phyloP scores from a whole-genome alignment of 1,140 invertebrate genomes.

The Nephotettix cincticeps region DNA sequence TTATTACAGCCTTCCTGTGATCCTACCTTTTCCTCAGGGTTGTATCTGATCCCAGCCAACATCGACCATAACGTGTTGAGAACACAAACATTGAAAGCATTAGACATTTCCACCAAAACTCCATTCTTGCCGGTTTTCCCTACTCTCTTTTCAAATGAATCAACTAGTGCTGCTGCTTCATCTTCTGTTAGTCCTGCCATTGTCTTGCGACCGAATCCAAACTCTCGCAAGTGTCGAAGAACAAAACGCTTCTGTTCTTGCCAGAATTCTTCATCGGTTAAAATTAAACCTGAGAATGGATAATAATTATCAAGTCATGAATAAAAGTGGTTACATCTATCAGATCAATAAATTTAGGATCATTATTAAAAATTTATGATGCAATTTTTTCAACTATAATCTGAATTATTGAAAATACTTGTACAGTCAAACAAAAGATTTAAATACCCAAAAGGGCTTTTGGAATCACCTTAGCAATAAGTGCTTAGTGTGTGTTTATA shows the following conservation, averaged over 20 bases:
- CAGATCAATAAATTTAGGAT: no score
- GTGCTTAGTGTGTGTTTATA: no score
- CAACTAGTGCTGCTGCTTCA: conserved; percentile 62
- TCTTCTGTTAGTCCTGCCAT: conserved; percentile 70
- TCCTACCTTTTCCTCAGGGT: conserved; percentile 24
- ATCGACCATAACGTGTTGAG: conserved; percentile 86
- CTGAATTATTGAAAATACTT: no score
- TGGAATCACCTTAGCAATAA: no score
- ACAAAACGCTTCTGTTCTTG: conserved; percentile 80
- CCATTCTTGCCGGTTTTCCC: conserved; percentile 30
- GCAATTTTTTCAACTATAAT: no score
- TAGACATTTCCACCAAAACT: conserved; percentile 61
- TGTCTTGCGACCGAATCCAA: conserved; percentile 74
- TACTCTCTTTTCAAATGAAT: conserved; percentile 53
- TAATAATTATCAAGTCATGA: no score
- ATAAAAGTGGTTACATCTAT: background rate
- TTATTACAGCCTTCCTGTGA: no score
- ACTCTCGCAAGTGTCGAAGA: conserved; percentile 72
- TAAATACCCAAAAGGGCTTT: no score
- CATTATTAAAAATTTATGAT: no score
- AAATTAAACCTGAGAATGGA: conserved; percentile 59
- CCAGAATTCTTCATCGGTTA: conserved; percentile 79
- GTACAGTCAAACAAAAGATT: no score
- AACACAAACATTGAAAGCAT: conserved; percentile 71
- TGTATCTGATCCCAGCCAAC: conserved; percentile 71